phyloP scores from a whole-genome alignment of 2,888 invertebrate genomes.

The Halocaridina rubra region DNA sequence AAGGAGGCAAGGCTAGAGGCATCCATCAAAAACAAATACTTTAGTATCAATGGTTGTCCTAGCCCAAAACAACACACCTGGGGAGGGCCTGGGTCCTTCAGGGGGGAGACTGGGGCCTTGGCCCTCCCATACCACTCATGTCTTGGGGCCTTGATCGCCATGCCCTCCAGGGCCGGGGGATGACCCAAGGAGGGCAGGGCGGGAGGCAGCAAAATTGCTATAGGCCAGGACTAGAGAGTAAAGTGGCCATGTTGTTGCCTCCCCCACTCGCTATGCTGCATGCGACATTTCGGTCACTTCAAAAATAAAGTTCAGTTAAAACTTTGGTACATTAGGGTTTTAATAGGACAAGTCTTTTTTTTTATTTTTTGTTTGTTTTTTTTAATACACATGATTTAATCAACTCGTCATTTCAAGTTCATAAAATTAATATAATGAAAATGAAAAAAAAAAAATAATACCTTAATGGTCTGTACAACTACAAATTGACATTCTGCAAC shows the following conservation, averaged over 20 bases:
- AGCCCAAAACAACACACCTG: slow-evolving; percentile 41
- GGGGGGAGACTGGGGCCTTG: slow-evolving; percentile 61
- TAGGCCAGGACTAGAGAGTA: slow-evolving; percentile 25
- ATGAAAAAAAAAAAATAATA: slow-evolving; percentile 51
- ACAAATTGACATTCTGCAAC: slow-evolving; percentile 59
- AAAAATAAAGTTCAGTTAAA: slow-evolving; percentile 56
- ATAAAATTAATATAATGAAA: slow-evolving; percentile 61
- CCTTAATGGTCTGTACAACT: slow-evolving; percentile 61
- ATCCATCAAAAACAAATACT: slow-evolving; percentile 10
- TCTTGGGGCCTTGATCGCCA: slow-evolving; percentile 40
- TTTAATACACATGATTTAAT: slow-evolving; percentile 60
- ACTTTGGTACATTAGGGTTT: slow-evolving; percentile 59
- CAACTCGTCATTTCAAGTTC: slow-evolving; percentile 55
- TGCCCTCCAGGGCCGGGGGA: slow-evolving; percentile 58
- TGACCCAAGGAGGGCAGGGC: slow-evolving; percentile 52
- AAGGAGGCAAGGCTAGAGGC: slow-evolving; percentile 47
- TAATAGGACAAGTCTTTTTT: slow-evolving; percentile 36
- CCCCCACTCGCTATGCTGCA: slow-evolving; percentile 43
- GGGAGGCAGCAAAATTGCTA: slow-evolving; percentile 35
- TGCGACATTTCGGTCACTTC: slow-evolving; percentile 52
- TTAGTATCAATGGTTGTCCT: slow-evolving; percentile 17
- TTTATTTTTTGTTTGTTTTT: slow-evolving; percentile 45
- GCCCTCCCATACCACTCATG: slow-evolving; percentile 49
- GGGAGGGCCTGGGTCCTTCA: slow-evolving; percentile 52
- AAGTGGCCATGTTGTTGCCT: slow-evolving; percentile 35